Evolutionary conservation across 2,888 invertebrate genomes (phyloP), one percentile per base, ranked within the genome.

Genomic region (Zele albiditarsus): DNA sequence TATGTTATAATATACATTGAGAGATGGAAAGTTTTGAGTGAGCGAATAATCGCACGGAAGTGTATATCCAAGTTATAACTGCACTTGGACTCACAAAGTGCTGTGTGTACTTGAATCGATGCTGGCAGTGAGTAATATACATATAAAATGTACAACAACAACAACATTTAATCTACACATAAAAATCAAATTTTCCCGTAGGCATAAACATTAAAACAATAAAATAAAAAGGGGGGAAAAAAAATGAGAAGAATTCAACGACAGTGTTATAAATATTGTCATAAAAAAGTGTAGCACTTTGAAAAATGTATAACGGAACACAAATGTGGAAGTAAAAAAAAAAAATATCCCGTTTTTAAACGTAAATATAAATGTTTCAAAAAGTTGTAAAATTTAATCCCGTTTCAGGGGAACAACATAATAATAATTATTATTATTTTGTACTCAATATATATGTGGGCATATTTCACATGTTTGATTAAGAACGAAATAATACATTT

Each of bases 251-350:
- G 16, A 46, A n/a, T 53, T 53, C 20, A 53, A 53, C 53, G 53
- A 53, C 53, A 53, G 20, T 53, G 53, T 53, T 53, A 20, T 53
- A 53, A 53, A 53, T 20, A 53, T 53, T 53, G 53, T 6, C 1
- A 53, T 53, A 53, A 53, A 53, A 46, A 53, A 8, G 16, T 53
- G 53, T 53, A 53, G 53, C 20, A 53, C 53, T 53, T 53, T 53
- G 6, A 20, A 53, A 53, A 53, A 53, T 53, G 2, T 20, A 53
- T 53, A 53, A 53, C 53, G 53, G 53, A 20, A 53, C 20, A 4
- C 1, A 53, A 53, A 53, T 53, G 8, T 53, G 4, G 16, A 46
- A n/a, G 20, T 10, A 8, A 53, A 20, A 20, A 42, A 33, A 33
- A 42, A 53, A 53, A 53, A 23, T 53, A 53, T 53, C 20, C 20